A percentile compares a stretch with the other conserved stretches of the same genome.
These are phyloP conservation scores for Lepus americanus DNA, from an alignment of 2,113 vertebrate genomes.

Conservation along the genomic window DNA sequence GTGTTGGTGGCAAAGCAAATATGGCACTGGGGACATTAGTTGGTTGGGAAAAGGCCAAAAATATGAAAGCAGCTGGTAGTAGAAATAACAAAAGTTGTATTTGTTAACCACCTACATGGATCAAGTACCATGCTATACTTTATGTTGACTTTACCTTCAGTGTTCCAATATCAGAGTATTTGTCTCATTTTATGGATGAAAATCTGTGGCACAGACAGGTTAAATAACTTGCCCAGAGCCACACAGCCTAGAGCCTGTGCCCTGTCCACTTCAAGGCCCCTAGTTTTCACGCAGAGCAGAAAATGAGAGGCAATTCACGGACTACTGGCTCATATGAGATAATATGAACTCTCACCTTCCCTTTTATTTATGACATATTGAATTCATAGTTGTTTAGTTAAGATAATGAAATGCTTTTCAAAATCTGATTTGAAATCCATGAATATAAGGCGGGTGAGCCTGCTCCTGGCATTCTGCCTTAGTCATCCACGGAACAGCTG, in stretches of 20 bases:
- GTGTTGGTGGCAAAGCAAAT: neutral
- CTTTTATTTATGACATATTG: constrained; percentile 50
- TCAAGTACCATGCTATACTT: neutral
- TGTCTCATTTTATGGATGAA: neutral
- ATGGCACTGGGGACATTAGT: neutral
- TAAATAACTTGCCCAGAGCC: neutral
- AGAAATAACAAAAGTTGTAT: neutral
- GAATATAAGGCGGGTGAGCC: neutral
- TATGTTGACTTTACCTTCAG: neutral
- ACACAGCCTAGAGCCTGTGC: neutral
- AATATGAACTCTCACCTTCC: neutral
- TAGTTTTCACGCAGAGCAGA: neutral
- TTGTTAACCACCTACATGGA: neutral
- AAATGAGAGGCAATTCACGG: neutral
- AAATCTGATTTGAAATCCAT: constrained; percentile 56
- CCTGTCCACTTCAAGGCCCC: neutral
- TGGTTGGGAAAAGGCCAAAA: neutral
- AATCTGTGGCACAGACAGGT: neutral
- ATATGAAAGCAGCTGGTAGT: neutral
- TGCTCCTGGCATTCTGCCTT: neutral
- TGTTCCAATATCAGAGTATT: neutral
- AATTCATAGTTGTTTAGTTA: constrained; percentile 36
- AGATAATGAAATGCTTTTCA: constrained; percentile 62
- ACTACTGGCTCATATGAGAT: neutral
- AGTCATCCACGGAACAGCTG: neutral